Evolutionary conservation across 2,888 invertebrate genomes (phyloP).

Genomic region (Adineta ricciae): DNA sequence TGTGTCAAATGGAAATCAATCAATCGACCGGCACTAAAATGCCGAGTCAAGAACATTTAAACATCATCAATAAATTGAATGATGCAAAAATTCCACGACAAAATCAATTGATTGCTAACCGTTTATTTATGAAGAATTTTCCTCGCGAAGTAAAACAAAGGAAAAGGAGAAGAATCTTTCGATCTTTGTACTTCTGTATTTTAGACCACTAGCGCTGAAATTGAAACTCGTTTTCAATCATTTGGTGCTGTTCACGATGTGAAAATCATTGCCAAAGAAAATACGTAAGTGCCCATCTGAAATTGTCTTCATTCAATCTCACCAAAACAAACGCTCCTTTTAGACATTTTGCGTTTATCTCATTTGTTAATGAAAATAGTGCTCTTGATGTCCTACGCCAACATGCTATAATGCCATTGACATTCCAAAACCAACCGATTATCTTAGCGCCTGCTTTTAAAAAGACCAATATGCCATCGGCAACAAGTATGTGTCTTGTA

Average conservation of each 20-base stretch:
- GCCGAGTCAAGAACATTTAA: conserved; percentile 1
- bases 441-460: not conserved
- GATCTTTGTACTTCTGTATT: not conserved
- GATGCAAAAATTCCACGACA: not conserved
- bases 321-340: too few species aligned
- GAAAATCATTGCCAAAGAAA: conserved; percentile 3
- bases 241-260: conserved; percentile 11
- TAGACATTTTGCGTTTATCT: not conserved
- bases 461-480: not conserved
- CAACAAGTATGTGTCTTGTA: not conserved
- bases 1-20: conserved; percentile 2
- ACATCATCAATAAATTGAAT: not conserved
- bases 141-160: not conserved
- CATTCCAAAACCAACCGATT: not conserved
- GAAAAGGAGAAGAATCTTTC: not conserved
- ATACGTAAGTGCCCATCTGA: not conserved
- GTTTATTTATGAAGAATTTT: conserved; percentile 17
- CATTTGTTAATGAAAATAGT: not conserved
- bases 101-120: not conserved
- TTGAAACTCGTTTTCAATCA: not conserved
- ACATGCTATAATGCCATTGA: not conserved
- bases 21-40: not conserved
- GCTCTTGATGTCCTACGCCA: not conserved
- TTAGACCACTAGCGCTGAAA: not conserved
- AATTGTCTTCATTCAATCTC: not conserved